Evolutionary conservation across 2,113 vertebrate species (phyloP).

Genomic region (Tautogolabrus adspersus): DNA sequence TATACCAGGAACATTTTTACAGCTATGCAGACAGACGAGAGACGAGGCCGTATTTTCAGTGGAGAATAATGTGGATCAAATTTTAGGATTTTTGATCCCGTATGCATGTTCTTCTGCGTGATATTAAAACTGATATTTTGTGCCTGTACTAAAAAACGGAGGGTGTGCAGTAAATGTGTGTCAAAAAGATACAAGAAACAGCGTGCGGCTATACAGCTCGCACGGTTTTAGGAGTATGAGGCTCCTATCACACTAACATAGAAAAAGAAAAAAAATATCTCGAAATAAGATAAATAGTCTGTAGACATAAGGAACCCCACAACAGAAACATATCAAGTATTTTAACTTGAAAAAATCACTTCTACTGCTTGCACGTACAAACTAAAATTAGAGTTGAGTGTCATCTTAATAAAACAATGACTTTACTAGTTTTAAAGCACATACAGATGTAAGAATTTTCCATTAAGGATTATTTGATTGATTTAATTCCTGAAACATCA

Average conservation of each 20-base stretch:
- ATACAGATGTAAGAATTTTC: not conserved
- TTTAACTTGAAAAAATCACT: not conserved
- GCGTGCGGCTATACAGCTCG: constrained; percentile 27
- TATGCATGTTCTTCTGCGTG: constrained; percentile 23
- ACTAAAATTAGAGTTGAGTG: not conserved
- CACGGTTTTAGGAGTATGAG: constrained; percentile 7
- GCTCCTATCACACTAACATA: constrained; percentile 26
- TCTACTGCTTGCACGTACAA: not conserved
- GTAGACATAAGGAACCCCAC: not conserved
- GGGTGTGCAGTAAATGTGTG: constrained; percentile 39
- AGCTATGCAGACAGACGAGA: constrained; percentile 31
- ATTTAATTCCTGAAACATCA: not conserved
- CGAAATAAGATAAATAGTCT: not conserved
- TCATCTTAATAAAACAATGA: not conserved
- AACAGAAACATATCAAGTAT: not conserved
- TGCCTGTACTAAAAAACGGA: constrained; percentile 41
- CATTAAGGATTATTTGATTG: not conserved
- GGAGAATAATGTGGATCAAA: constrained; percentile 38
- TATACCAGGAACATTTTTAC: constrained; percentile 16
- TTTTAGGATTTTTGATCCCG: constrained; percentile 40
- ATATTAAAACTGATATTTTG: constrained; percentile 47
- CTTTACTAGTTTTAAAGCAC: not conserved
- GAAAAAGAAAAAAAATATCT: not conserved
- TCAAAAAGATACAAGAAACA: constrained; percentile 26
- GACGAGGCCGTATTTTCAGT: constrained; percentile 27